phyloP scores from a whole-genome alignment of 2,888 invertebrate genomes.

The Ophion ellenae region DNA sequence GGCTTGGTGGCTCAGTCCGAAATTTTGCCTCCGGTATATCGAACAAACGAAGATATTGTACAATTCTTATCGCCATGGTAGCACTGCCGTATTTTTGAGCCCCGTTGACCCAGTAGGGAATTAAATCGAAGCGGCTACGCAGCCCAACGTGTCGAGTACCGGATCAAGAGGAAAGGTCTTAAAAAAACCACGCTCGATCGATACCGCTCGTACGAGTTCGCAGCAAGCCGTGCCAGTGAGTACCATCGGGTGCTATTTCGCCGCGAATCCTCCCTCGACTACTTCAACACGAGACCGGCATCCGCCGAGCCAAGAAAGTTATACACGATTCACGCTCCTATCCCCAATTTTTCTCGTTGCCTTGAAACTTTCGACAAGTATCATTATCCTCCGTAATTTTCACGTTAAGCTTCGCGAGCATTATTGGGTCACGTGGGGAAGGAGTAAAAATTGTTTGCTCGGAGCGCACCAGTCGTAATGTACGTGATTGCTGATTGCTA shows the following conservation, averaged over 20 bases:
- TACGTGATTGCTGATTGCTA: background rate
- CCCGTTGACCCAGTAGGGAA: background rate
- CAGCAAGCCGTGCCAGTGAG: slow-evolving; percentile 49
- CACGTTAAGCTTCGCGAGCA: background rate
- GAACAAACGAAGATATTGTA: background rate
- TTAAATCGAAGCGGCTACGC: background rate
- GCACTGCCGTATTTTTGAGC: background rate
- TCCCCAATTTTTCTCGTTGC: slow-evolving; percentile 17
- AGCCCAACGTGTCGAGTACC: background rate
- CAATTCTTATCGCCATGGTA: background rate
- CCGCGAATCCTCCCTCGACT: slow-evolving; percentile 38
- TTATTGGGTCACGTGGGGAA: background rate
- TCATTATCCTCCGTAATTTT: slow-evolving; percentile 24
- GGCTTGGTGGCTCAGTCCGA: background rate
- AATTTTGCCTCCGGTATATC: background rate
- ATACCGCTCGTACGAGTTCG: slow-evolving; percentile 18
- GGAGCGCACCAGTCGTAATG: background rate
- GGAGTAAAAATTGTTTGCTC: slow-evolving; percentile 27
- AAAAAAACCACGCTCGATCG: slow-evolving; percentile 27
- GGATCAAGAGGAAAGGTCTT: slow-evolving; percentile 10
- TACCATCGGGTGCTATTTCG: slow-evolving; percentile 58
- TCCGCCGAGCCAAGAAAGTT: slow-evolving; percentile 8
- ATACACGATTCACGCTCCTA: slow-evolving; percentile 12
- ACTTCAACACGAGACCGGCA: slow-evolving; percentile 36
- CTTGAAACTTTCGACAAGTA: slow-evolving; percentile 52